Evolutionary conservation across 1,140 invertebrate species (phyloP), one percentile per base, ranked within the genome.

Genomic region (Zaprionus davidi): DNA sequence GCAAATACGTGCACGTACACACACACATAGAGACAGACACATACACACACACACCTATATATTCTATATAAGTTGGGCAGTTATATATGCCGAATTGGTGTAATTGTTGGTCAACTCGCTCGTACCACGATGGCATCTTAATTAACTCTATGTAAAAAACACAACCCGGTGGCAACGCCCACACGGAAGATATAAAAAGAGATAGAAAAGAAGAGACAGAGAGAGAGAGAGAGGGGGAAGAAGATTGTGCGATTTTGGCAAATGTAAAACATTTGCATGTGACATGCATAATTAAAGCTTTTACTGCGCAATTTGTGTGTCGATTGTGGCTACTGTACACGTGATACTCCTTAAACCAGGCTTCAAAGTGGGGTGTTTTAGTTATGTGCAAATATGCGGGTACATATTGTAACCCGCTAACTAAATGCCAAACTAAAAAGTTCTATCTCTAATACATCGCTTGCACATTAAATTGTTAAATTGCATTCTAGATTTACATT

Each of bases 231-330:
- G 6, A 28, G 28, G 6, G 26, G 26, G 26, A 28, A 28, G 28
- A 26, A 36, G 31, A 67, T 12, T 22, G 44, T 34, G 41, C 15
- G 38, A 71, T 66, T 79, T 84, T 64, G 82, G 75, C 77, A 76
- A 85, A 86, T 86, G 79, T 85, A 80, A 75, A 77, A 68, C 65
- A 83, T 88, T 86, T 71, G 71, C 76, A 87, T 87, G 82, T 82
- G 79, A 82, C 84, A 59, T 69, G 83, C 80, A 88, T 88, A 86
- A 75, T 80, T 78, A 78, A 86, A 80, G 53, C 28, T 60, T 82
- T 86, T 77, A 86, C 64, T 79, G 83, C 79, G 83, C 79, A 87
- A 72, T 86, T 87, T 69, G 17, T 22, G 55, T 55, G 28, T 44
- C 60, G 49, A 49, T 53, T 65, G 24, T 20, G 60, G 77, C 80